A percentile compares a stretch with the other conserved stretches of the same genome.
phyloP scores from a whole-genome alignment of 2,888 invertebrate species.

The Diarsia mendica region DNA sequence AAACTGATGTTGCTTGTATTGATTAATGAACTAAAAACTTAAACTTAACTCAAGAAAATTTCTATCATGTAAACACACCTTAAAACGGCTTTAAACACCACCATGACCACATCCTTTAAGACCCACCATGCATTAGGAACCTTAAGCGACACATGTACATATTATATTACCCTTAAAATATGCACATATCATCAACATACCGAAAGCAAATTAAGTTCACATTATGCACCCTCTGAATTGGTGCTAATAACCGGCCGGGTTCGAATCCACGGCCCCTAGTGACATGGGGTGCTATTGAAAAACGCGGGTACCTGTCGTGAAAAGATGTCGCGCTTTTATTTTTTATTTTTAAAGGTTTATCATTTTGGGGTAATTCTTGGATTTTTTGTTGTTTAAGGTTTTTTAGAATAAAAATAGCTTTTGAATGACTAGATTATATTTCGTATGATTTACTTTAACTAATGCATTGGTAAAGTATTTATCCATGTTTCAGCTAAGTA shows the following conservation, averaged over 20 bases:
- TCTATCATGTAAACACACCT: background rate
- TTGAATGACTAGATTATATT: background rate
- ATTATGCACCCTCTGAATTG: slow-evolving; percentile 89
- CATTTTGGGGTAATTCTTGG: slow-evolving; percentile 8
- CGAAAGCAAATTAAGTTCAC: slow-evolving; percentile 86
- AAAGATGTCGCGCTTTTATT: slow-evolving; percentile 65
- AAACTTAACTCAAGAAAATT: background rate
- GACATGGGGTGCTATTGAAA: slow-evolving; percentile 79
- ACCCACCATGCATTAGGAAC: slow-evolving; percentile 35
- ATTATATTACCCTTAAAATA: slow-evolving; percentile 71
- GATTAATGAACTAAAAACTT: too few relatives aligned
- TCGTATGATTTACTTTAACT: background rate
- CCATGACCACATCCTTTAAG: slow-evolving; percentile 17
- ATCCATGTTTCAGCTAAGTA: too few relatives aligned
- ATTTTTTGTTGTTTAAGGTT: background rate
- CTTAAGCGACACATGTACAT: slow-evolving; percentile 50
- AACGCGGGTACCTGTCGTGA: slow-evolving; percentile 71
- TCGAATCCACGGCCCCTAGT: slow-evolving; percentile 69
- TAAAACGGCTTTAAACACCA: background rate
- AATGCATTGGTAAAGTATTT: too few relatives aligned
- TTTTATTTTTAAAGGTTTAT: slow-evolving; percentile 53
- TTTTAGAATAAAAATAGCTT: background rate
- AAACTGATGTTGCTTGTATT: too few relatives aligned
- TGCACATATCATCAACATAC: slow-evolving; percentile 83
- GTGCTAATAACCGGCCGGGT: slow-evolving; percentile 85